A percentile compares a stretch with the other conserved stretches of the same genome.
These are phyloP conservation scores for Aplodontia rufa DNA, from an alignment of 2,113 vertebrate species.

Conservation along the genomic window DNA sequence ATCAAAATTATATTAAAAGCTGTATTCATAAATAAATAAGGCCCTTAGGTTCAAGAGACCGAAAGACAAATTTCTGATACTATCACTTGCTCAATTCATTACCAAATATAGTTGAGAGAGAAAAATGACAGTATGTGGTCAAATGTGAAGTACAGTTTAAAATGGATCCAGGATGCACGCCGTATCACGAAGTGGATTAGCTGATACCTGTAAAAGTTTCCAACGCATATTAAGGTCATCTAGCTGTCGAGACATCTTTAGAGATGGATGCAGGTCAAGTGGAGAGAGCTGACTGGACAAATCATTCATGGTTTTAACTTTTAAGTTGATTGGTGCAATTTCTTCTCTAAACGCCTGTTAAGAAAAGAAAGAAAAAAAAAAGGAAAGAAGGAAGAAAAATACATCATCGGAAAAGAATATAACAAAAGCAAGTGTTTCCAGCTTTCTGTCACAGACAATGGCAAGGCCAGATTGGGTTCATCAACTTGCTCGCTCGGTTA, in stretches of 20 bases:
- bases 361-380: constrained; percentile 44
- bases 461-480: not conserved
- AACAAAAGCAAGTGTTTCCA: not conserved
- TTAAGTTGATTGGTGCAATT: constrained; percentile 91
- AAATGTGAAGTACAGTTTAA: not conserved
- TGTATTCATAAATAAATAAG: constrained; percentile 47
- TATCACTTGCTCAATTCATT: not conserved
- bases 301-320: constrained; percentile 93
- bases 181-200: not conserved
- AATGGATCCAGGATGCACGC: not conserved
- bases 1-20: constrained; percentile 39
- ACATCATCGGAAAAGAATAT: constrained; percentile 9
- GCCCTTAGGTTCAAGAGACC: not conserved
- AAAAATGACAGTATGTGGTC: accelerated
- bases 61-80: constrained; percentile 9
- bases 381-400: no score
- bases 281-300: constrained; percentile 93
- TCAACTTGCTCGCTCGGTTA: not conserved
- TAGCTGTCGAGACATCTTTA: constrained; percentile 93
- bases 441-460: not conserved
- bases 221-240: constrained; percentile 97
- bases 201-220: constrained; percentile 94
- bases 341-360: constrained; percentile 96
- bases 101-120: not conserved
- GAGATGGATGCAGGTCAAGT: constrained; percentile 94